Percentiles rank a stretch among this genome's conserved stretches.
phyloP scores from a whole-genome alignment of 2,113 vertebrate species.

The Sminthopsis crassicaudata region DNA sequence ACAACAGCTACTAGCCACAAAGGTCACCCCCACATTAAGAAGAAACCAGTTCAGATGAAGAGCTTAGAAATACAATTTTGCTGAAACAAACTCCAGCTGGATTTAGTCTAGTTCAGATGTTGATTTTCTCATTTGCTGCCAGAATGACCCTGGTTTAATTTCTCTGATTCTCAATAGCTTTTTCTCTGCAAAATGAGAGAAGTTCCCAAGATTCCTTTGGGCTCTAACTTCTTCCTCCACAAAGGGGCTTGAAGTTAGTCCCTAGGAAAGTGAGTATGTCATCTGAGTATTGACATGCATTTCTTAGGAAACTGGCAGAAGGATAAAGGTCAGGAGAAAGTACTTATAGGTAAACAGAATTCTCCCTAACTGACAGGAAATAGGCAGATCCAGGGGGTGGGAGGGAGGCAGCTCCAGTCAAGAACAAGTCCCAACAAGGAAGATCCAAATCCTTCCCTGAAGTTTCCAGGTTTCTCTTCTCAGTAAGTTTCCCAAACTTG shows the following conservation, averaged over 20 bases:
- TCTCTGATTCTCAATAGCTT: neutral
- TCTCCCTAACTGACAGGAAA: neutral
- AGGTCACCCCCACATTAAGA: neutral
- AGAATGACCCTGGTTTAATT: neutral
- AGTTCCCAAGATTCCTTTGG: neutral
- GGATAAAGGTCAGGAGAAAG: neutral
- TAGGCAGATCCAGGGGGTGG: neutral
- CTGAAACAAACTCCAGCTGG: neutral
- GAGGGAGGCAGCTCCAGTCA: neutral
- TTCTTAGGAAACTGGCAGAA: neutral
- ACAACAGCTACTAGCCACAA: neutral
- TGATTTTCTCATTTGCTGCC: neutral
- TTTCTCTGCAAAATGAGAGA: neutral
- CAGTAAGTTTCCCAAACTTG: neutral
- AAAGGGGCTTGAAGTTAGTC: neutral
- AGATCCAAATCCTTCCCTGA: neutral
- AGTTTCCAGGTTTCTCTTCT: neutral
- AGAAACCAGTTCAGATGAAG: neutral
- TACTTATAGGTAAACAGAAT: neutral
- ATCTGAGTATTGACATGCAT: neutral
- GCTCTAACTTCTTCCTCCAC: neutral
- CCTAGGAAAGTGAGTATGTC: neutral
- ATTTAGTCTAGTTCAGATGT: neutral
- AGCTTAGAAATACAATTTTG: neutral
- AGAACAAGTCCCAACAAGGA: neutral